These are phyloP conservation scores for Pardalotus punctatus DNA, from an alignment of 2,113 vertebrate species.

Conservation along the genomic window DNA sequence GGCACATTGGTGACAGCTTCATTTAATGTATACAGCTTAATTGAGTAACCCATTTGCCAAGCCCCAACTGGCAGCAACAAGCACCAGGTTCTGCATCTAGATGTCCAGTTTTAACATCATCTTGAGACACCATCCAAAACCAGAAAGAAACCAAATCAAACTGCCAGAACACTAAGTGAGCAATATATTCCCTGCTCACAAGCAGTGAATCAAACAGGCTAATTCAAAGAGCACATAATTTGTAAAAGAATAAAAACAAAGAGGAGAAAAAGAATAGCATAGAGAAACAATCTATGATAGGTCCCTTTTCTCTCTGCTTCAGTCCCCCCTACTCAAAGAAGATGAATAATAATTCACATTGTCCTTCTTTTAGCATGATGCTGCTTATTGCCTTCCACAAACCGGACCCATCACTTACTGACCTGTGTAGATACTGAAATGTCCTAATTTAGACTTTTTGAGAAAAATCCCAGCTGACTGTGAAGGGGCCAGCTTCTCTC, in stretches of 20 bases:
- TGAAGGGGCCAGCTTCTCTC: neutral
- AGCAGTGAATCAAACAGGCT: neutral
- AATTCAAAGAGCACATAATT: neutral
- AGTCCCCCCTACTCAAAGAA: neutral
- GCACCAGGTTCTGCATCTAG: neutral
- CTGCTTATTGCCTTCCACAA: neutral
- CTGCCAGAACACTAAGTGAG: neutral
- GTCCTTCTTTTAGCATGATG: neutral
- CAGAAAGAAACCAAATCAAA: neutral
- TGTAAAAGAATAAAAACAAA: neutral
- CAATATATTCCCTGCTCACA: neutral
- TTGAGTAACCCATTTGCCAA: neutral
- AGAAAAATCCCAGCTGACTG: neutral
- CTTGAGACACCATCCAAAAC: neutral
- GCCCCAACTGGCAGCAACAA: neutral
- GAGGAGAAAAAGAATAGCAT: neutral
- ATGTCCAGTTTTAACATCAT: neutral
- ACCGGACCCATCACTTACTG: neutral
- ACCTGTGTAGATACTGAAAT: neutral
- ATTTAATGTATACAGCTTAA: neutral
- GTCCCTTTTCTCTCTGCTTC: neutral
- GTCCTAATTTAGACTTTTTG: neutral
- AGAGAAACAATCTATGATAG: accelerated
- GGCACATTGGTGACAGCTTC: neutral
- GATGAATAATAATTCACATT: neutral